phyloP scores from a whole-genome alignment of 2,888 invertebrate species.

The Pecten maximus region DNA sequence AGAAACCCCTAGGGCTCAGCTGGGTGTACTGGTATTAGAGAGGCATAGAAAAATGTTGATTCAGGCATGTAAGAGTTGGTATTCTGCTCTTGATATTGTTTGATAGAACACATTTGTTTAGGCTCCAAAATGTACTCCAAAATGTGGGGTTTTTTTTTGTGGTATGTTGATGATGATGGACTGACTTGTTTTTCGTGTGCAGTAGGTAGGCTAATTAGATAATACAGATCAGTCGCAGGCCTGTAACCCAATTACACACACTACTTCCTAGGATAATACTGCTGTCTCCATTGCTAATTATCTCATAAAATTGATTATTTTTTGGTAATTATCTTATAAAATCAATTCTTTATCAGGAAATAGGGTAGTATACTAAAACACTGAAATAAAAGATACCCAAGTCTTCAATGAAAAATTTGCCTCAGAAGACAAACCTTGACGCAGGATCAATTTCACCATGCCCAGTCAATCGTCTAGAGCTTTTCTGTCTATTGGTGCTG shows the following conservation, averaged over 20 bases:
- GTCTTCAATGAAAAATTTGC: neutral
- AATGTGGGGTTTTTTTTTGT: too few species aligned
- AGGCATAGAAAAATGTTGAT: neutral
- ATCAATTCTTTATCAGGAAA: slow-evolving; percentile 5
- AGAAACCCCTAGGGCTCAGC: neutral
- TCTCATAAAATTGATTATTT: neutral
- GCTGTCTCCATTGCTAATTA: neutral
- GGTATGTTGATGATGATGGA: neutral
- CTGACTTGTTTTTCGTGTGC: neutral
- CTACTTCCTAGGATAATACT: neutral
- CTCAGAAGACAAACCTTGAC: neutral
- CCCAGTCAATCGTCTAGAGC: too few species aligned
- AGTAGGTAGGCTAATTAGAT: neutral
- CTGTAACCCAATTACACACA: neutral
- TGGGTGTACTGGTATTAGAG: neutral
- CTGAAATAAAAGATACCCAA: neutral
- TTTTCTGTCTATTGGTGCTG: neutral
- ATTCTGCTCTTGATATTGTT: too few species aligned
- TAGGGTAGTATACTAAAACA: neutral
- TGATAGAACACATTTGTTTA: too few species aligned
- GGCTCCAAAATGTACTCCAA: too few species aligned
- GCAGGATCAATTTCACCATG: too few species aligned
- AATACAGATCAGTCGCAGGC: neutral
- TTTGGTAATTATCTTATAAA: slow-evolving; percentile 14
- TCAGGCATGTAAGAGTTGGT: too few species aligned